Evolutionary conservation across 2,888 invertebrate genomes (phyloP).

Genomic region (Pristionchus fissidentatus): DNA sequence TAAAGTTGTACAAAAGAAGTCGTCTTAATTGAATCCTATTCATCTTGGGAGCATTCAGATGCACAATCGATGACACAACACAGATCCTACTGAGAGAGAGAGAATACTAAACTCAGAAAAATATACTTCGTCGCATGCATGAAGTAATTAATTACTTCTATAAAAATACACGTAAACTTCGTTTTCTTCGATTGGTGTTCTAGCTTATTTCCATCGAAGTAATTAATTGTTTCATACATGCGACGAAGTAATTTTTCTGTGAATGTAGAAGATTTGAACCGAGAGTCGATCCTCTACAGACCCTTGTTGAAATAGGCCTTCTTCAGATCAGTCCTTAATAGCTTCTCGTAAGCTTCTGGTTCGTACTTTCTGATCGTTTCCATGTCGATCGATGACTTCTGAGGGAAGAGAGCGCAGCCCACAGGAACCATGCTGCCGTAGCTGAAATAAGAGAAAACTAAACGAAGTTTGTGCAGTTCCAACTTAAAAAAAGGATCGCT

Average conservation of each 20-base stretch:
- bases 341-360: slow-evolving; percentile 65
- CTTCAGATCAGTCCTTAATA: slow-evolving; percentile 58
- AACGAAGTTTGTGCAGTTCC: too few species aligned
- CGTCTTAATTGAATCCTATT: too few species aligned
- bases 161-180: too few species aligned
- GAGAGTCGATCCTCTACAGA: slow-evolving; percentile 49
- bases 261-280: too few species aligned
- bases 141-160: too few species aligned
- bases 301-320: slow-evolving; percentile 69
- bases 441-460: slow-evolving; percentile 51
- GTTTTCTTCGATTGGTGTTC: too few species aligned
- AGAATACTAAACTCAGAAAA: background rate
- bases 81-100: background rate
- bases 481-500: too few species aligned
- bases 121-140: background rate
- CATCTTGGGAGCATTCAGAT: too few species aligned
- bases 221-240: too few species aligned
- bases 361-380: slow-evolving; percentile 63
- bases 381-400: slow-evolving; percentile 62
- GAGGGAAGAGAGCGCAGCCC: slow-evolving; percentile 69
- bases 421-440: slow-evolving; percentile 69
- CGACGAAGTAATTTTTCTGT: too few species aligned
- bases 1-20: background rate
- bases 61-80: background rate
- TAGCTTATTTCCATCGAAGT: too few species aligned